A percentile compares a stretch with the other conserved stretches of the same genome.
Evolutionary conservation across 2,888 invertebrate species (phyloP).

Genomic region (Antitype chi): DNA sequence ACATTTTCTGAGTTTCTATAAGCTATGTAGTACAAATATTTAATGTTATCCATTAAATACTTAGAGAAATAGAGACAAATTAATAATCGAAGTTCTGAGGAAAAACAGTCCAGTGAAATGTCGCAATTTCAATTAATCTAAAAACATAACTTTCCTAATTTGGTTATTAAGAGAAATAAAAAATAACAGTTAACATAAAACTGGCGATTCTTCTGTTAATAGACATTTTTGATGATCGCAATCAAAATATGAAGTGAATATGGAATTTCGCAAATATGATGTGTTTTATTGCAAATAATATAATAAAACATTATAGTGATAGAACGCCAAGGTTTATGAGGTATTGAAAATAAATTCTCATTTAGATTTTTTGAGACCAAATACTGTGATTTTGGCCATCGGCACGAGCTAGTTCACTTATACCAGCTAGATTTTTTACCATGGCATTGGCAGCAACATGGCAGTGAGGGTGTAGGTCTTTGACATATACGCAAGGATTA

Average conservation of each 20-base stretch:
- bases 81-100: no score
- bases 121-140: constrained; percentile 14
- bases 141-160: constrained; percentile 41
- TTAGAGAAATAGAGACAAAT: not conserved
- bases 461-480: not conserved
- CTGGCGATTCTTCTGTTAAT: constrained; percentile 43
- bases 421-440: not conserved
- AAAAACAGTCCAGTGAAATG: constrained; percentile 4
- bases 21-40: constrained; percentile 30
- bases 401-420: not conserved
- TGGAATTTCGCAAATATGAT: constrained; percentile 53
- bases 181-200: constrained; percentile 37
- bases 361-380: not conserved
- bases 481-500: not conserved
- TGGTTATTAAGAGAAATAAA: constrained; percentile 46
- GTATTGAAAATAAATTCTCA: constrained; percentile 11
- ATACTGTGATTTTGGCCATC: constrained; percentile 17
- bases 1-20: constrained; percentile 11
- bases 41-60: constrained; percentile 17
- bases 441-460: not conserved
- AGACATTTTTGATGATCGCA: constrained; percentile 46
- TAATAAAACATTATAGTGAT: constrained; percentile 37
- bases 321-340: constrained; percentile 53
- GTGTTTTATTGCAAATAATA: constrained; percentile 54
- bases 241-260: constrained; percentile 44